Evolutionary conservation across 2,797 vertebrate genomes (phyloP), one percentile per base, ranked within the genome.

Genomic region (Mallotus villosus): DNA sequence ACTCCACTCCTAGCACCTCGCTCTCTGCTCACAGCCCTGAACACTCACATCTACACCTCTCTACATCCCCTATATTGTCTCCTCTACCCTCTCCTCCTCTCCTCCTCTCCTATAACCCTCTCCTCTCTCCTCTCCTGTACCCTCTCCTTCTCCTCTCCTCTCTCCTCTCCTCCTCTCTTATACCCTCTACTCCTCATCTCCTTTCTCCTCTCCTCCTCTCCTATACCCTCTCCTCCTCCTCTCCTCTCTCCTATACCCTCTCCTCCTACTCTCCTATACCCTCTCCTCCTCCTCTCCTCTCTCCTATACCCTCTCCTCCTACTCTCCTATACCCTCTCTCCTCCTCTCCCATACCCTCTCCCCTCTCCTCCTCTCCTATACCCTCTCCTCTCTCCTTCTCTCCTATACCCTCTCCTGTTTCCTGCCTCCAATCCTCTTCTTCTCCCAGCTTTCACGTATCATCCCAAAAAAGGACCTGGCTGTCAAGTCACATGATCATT

Each of bases 21-120:
- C 58, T 27, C 55, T 34, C 41, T 57, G 24, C 21, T 41, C 37
- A 41, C 37, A 41, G 37, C 11, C 37, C 8, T 41, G 14, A 11
- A 41, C 37, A 41, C 37, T 41, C 37, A 41, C 11, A 41, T 41
- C 37, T 41, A 41, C 27, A 21, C 46, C 14, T 19, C 66, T 7
- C 49, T 37, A 14, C 12, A 58, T 27, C 59, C 68, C 59, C 49
- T 37, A 69, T 14, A 81, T 55, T 67, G 74, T 76, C 81, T 75
- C 74, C 83, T 29, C 63, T 37, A n/a, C 77, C 82, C 67, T 67
- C 68, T 78, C 84, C 80, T 75, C 75, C 81, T 75, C 75, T n/a
- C 62, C 16, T 34, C 32, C 2, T 32, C 16, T 9, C 25, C 61
- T 19, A 12, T 51, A 6, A 1, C 1, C 29, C 46, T 49, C 46